These are phyloP conservation scores for Furcula furcula DNA, from an alignment of 2,888 invertebrate genomes.

Conservation along the genomic window DNA sequence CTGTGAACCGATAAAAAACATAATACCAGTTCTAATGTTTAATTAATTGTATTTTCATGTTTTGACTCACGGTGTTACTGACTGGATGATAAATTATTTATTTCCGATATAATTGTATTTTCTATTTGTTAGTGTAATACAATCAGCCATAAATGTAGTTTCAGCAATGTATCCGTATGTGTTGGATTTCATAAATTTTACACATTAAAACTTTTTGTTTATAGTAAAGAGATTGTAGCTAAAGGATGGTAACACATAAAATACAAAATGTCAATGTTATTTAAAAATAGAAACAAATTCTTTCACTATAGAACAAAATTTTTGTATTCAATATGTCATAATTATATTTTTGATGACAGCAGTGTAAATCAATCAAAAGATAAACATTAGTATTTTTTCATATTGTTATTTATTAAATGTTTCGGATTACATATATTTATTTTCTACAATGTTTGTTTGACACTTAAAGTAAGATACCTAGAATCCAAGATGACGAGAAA, in stretches of 20 bases:
- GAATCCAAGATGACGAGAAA: constrained; percentile 69
- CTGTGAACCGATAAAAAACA: too few relatives aligned
- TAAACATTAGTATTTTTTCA: constrained; percentile 53
- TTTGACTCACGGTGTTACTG: too few relatives aligned
- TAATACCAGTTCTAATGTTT: too few relatives aligned
- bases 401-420: constrained; percentile 52
- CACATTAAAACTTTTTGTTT: constrained; percentile 1
- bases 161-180: too few relatives aligned
- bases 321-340: constrained; percentile 65
- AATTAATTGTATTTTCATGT: too few relatives aligned
- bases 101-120: too few relatives aligned
- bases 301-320: constrained; percentile 53
- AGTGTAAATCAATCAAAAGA: constrained; percentile 62
- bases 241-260: constrained; percentile 20
- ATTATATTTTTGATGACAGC: constrained; percentile 70
- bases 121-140: too few relatives aligned
- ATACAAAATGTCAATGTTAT: constrained; percentile 30
- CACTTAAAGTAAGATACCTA: constrained; percentile 40
- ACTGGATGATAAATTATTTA: too few relatives aligned
- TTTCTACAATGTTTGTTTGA: constrained; percentile 62
- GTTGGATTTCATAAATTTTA: too few relatives aligned
- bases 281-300: constrained; percentile 57
- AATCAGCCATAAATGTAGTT: too few relatives aligned
- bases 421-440: constrained; percentile 50
- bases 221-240: constrained; percentile 4